phyloP scores from a whole-genome alignment of 2,797 vertebrate species.

The Agapornis canus region DNA sequence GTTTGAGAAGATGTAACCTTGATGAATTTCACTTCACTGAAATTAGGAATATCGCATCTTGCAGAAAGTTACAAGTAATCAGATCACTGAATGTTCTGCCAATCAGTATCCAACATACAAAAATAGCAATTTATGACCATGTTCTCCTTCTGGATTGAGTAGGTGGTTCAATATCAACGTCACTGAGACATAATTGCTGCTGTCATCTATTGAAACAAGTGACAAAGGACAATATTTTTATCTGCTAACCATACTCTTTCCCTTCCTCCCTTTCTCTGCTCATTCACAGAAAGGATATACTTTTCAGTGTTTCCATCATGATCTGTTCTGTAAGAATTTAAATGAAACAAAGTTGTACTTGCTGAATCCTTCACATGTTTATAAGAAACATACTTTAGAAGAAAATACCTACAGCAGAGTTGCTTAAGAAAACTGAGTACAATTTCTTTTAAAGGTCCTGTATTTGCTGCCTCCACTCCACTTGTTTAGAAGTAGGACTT shows the following conservation, averaged over 20 bases:
- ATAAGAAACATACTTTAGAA: neutral
- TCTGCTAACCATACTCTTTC: neutral
- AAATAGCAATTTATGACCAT: neutral
- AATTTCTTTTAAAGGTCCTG: constrained; percentile 31
- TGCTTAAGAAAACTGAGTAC: neutral
- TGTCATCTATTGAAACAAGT: neutral
- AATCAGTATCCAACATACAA: neutral
- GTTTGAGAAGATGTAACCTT: neutral
- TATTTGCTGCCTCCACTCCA: neutral
- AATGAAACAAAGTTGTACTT: neutral
- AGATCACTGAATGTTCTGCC: neutral
- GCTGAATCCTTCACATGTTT: neutral
- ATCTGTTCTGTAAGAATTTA: neutral
- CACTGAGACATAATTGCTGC: neutral
- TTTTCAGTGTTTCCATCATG: neutral
- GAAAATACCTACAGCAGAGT: neutral
- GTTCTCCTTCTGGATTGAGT: neutral
- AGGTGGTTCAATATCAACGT: neutral
- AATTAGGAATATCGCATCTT: neutral
- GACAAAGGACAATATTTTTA: neutral
- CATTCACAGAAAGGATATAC: neutral
- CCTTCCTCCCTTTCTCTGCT: neutral
- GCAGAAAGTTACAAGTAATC: neutral
- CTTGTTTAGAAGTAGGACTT: neutral
- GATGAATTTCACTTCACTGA: neutral